These are phyloP conservation scores for Hololepta plana DNA, from an alignment of 2,888 invertebrate genomes.

Conservation along the genomic window DNA sequence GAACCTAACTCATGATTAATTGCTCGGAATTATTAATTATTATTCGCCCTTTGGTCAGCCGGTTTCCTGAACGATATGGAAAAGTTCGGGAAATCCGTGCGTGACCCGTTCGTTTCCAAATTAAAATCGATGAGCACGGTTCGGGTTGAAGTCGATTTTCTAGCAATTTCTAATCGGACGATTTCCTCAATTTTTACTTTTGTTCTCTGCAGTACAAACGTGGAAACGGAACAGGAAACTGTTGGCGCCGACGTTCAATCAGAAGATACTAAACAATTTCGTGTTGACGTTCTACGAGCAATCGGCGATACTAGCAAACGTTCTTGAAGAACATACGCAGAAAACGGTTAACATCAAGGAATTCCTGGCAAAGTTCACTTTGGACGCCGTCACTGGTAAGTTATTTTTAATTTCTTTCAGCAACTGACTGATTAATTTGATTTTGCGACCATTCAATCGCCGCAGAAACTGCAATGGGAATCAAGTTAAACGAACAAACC, in stretches of 20 bases:
- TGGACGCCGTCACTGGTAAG: slow-evolving; percentile 1
- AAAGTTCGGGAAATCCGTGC: too few relatives aligned
- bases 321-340: slow-evolving; percentile 24
- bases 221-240: slow-evolving; percentile 41
- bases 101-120: too few relatives aligned
- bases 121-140: too few relatives aligned
- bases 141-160: too few relatives aligned
- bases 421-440: too few relatives aligned
- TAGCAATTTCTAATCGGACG: slow-evolving; percentile 1
- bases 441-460: too few relatives aligned
- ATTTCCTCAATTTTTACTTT: too few relatives aligned
- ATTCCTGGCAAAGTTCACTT: too few relatives aligned
- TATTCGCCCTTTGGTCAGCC: too few relatives aligned
- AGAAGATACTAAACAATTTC: slow-evolving; percentile 39
- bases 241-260: slow-evolving; percentile 44
- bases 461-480: slow-evolving; percentile 1
- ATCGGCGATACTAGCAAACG: slow-evolving; percentile 29
- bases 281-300: slow-evolving; percentile 41
- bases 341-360: slow-evolving; percentile 34
- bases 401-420: not conserved
- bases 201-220: slow-evolving; percentile 34
- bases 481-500: not conserved
- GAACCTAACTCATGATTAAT: too few relatives aligned
- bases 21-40: too few relatives aligned
- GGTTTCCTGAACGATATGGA: too few relatives aligned